A percentile compares a stretch with the other conserved stretches of the same genome.
These are phyloP conservation scores for Labia minor DNA, from an alignment of 2,888 invertebrate species.

Conservation along the genomic window DNA sequence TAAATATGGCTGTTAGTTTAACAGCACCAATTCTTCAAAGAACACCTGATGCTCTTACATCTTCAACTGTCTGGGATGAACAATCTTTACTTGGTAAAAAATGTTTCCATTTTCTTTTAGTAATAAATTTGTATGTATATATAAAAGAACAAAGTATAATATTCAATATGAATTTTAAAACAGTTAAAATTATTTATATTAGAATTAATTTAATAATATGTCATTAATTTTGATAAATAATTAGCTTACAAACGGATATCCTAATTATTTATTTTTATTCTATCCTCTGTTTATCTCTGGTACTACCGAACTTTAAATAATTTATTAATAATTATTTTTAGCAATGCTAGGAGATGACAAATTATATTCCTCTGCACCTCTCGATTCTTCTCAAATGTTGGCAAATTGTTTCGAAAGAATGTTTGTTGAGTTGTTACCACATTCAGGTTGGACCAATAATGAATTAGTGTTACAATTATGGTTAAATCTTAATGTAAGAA, in stretches of 20 bases:
- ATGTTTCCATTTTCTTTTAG: not conserved
- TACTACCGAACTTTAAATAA: too few species aligned
- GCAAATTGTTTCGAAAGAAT: conserved; percentile 57
- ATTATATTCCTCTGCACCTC: not conserved
- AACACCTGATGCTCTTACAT: conserved; percentile 34
- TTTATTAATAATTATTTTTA: not conserved
- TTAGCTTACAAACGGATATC: too few species aligned
- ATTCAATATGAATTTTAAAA: too few species aligned
- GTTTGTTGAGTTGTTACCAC: conserved; percentile 46
- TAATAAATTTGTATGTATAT: not conserved
- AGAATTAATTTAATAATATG: not conserved
- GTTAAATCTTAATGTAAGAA: conserved; percentile 64
- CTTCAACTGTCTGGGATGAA: conserved; percentile 35
- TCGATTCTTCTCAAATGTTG: conserved; percentile 43
- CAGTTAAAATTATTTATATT: too few species aligned
- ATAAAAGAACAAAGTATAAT: too few species aligned
- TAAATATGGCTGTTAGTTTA: conserved; percentile 47
- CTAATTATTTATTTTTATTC: too few species aligned
- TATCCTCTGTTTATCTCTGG: not conserved
- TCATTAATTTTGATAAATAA: too few species aligned
- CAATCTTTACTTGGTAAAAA: not conserved
- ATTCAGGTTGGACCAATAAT: conserved; percentile 50
- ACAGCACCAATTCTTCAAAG: conserved; percentile 37
- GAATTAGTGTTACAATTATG: conserved; percentile 78
- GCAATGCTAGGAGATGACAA: not conserved